phyloP scores from a whole-genome alignment of 1,140 invertebrate genomes.

The Cotesia glomerata region DNA sequence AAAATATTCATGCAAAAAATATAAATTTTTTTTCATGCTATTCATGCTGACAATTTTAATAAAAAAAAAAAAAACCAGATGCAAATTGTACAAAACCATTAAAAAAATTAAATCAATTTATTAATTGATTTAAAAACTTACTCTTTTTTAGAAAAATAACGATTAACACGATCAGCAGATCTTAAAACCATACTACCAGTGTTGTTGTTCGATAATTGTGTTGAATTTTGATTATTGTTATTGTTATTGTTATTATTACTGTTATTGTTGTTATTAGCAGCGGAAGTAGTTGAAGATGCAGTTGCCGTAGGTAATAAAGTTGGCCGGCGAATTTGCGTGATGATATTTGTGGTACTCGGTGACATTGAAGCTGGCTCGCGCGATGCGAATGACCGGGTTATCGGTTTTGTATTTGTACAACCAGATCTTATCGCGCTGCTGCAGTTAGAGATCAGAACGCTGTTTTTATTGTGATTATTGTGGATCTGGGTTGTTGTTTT shows the following conservation, averaged over 20 bases:
- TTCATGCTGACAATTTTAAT: neutral
- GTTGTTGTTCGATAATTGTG: conserved; percentile 46
- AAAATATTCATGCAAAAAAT: too few relatives aligned
- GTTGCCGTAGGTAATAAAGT: too few relatives aligned
- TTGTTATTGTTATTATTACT: too few relatives aligned
- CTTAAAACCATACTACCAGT: conserved; percentile 56
- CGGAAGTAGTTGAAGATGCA: too few relatives aligned
- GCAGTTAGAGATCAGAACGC: conserved; percentile 22
- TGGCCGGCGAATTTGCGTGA: too few relatives aligned
- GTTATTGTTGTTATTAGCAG: too few relatives aligned
- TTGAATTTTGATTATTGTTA: conserved; percentile 18
- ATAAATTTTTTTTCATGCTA: too few relatives aligned
- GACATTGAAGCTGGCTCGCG: too few relatives aligned
- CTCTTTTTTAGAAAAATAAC: conserved; percentile 58
- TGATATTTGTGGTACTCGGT: neutral
- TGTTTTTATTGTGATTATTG: conserved; percentile 36
- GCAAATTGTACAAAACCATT: neutral
- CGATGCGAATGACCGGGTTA: too few relatives aligned
- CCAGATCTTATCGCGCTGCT: too few relatives aligned
- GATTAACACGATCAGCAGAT: conserved; percentile 57
- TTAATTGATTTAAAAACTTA: conserved; percentile 49
- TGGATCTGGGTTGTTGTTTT: conserved; percentile 49
- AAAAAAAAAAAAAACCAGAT: too few relatives aligned
- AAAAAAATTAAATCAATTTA: neutral
- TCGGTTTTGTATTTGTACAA: too few relatives aligned